Evolutionary conservation across 2,797 vertebrate species (phyloP).

Genomic region (Acanthis flammea): DNA sequence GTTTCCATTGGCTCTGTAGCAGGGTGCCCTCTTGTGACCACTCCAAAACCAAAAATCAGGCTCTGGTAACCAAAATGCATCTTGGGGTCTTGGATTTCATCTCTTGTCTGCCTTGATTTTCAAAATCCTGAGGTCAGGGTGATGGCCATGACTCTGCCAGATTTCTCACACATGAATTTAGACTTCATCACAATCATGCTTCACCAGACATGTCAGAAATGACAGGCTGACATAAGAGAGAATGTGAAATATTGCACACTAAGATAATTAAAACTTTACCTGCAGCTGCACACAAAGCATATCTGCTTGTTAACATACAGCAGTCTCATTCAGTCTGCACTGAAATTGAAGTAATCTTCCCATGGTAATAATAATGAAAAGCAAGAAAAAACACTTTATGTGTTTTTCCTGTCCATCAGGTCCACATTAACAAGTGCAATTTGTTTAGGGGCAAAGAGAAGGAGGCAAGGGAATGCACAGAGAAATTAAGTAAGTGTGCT

Average conservation of each 20-base stretch:
- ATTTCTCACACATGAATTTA: not conserved
- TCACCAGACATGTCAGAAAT: not conserved
- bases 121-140: not conserved
- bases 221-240: not conserved
- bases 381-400: not conserved
- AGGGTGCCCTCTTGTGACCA: slow-evolving; percentile 66
- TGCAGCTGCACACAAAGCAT: not conserved
- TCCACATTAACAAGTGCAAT: not conserved
- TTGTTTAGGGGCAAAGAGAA: not conserved
- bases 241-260: not conserved
- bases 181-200: not conserved
- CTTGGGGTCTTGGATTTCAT: not conserved
- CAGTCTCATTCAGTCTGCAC: not conserved
- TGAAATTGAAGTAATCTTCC: not conserved
- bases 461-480: not conserved
- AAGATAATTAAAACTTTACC: not conserved
- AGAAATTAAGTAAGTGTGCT: not conserved
- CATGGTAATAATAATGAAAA: not conserved
- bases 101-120: not conserved
- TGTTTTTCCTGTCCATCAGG: not conserved
- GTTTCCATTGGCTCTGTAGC: not conserved
- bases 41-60: not conserved
- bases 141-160: not conserved
- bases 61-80: rapidly evolving
- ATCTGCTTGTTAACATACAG: not conserved